Evolutionary conservation across 2,797 vertebrate species (phyloP), one percentile per base, ranked within the genome.

Genomic region (Microctenopoma lineatum): DNA sequence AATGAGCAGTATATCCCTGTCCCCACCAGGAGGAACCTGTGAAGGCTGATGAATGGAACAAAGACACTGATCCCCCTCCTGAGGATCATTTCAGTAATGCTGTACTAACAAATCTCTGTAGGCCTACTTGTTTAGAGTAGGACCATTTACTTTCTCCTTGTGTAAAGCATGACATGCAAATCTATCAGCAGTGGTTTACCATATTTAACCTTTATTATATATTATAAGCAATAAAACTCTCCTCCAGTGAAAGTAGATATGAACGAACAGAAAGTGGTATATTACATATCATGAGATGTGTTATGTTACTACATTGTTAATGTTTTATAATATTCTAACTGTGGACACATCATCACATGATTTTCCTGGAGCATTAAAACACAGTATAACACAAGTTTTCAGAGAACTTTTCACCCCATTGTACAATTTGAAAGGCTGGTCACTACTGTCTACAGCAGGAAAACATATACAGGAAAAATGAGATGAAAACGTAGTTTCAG

Each of bases 1-100:
- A 47, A 62, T 21, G 53, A 56, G 83, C 86, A 67, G 83, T 93
- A 92, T 90, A 91, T 93, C 89, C 91, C 76, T 74, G 75, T 81
- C 82, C 81, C 76, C 72, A 48, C 77, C 47, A 63, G 83, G 84
- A 82, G 80, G 82, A 75, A 26, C 46, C 69, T 51, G 81, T 58
- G 47, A 46, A 39, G 47, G 38, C 38, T 92, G 89, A 93, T 90
- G 67, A 73, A 92, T 92, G 77, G 80, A 73, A 18, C 74, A 71
- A 76, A 84, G 81, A 85, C 66, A 48, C 77, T 5, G 47, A 77
- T 70, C 25, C 27, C 76, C 73, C 84, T 50, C 71, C 41, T 51
- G 80, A 73, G 79, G 66, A 70, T 76, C 67, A 67, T 71, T 67
- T 58, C 67, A 54, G 45, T 47, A 34, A 59, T 13, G 26, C 56